Evolutionary conservation across 1,140 invertebrate genomes (phyloP).

Genomic region (Glossosoma conforme): DNA sequence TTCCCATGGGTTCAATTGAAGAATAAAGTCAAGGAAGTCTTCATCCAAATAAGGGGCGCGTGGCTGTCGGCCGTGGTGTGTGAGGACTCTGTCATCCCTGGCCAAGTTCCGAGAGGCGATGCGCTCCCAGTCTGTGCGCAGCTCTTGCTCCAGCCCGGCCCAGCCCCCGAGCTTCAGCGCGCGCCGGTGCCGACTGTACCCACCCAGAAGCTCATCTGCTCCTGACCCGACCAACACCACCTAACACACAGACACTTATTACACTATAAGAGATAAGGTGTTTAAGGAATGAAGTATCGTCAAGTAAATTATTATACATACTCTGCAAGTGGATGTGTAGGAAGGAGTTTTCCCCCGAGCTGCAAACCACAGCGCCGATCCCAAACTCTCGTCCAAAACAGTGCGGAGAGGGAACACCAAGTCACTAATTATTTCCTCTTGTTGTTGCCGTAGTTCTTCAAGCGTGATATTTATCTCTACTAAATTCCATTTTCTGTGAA

Average conservation of each 20-base stretch:
- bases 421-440: conserved; percentile 58
- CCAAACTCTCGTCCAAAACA: conserved; percentile 93
- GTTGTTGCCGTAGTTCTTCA: conserved; percentile 59
- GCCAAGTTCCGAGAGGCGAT: conserved; percentile 91
- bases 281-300: not conserved
- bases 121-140: conserved; percentile 73
- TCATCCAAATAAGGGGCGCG: conserved; percentile 96
- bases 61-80: conserved; percentile 71
- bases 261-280: too few relatives aligned
- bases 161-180: conserved; percentile 64
- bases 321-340: conserved; percentile 61
- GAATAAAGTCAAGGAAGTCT: conserved; percentile 71
- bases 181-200: conserved; percentile 84
- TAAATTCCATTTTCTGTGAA: conserved; percentile 56
- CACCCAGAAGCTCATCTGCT: conserved; percentile 95
- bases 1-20: conserved; percentile 65
- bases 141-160: conserved; percentile 61
- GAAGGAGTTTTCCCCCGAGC: conserved; percentile 54
- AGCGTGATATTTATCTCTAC: conserved; percentile 68
- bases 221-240: conserved; percentile 89
- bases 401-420: conserved; percentile 79
- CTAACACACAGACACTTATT: too few relatives aligned
- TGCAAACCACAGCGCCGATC: conserved; percentile 95
- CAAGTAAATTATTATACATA: conserved; percentile 42
- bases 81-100: conserved; percentile 84